Evolutionary conservation across 2,888 invertebrate species (phyloP), one percentile per base, ranked within the genome.

Genomic region (Omphaloscelis lunosa): DNA sequence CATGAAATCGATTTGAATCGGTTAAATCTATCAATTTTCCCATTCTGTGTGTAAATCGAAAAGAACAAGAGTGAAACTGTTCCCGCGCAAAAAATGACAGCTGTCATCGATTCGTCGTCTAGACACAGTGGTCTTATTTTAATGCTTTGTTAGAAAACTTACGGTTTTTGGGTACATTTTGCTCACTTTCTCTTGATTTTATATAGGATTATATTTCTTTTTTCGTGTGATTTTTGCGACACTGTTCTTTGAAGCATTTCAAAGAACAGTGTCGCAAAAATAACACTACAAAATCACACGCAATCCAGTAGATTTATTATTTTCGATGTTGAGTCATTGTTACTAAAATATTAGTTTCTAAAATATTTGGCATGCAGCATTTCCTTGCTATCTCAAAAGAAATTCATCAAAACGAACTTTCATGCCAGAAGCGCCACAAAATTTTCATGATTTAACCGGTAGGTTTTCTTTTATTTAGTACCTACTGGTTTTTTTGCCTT

Each of bases 61-160:
- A 75, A 72, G 17, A 84, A 65, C 51, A 70, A 76, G 67, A 85
- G 78, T 81, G 78, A 83, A 83, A 86, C 67, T 69, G 62, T 56
- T 77, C 51, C 34, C 41, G 56, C 69, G 58, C 63, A 78, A 86
- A 84, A 86, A 86, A 48, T 71, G 20, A 75, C 56, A 74, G 45
- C 45, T 45, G 61, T 63, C 62, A 17, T 45, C 56, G 41, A 66
- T 53, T 51, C 34, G 58, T 58, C 51, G 61, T 73, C 59, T 29
- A 70, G 73, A 62, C 72, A 45, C n/a, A 27, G 69, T 77, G 68
- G 67, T 80, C 63, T 75, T 65, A 53, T 83, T 86, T 53, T 7
- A 69, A 72, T 69, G 62, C 7, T 62, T 66, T 68, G n/a, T 73
- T 62, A 62, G 29, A 72, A 20, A 62, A 66, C 23, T 65, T 39